These are phyloP conservation scores for Eumacrocentrus americanus DNA, from an alignment of 2,888 invertebrate species.

Conservation along the genomic window DNA sequence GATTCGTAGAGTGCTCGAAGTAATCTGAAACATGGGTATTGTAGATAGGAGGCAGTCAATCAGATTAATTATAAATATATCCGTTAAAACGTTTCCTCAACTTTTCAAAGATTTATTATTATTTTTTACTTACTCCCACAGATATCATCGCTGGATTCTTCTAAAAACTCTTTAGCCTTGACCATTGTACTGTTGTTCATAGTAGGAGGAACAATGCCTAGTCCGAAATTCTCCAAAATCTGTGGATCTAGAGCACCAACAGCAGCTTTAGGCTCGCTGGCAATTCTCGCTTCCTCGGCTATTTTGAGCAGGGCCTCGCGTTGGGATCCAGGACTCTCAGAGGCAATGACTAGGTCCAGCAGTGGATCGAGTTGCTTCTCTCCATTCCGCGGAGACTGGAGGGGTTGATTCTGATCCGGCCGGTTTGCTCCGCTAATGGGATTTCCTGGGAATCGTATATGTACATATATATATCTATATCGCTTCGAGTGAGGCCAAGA, in stretches of 20 bases:
- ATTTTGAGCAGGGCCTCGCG: conserved; percentile 51
- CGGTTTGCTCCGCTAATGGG: conserved; percentile 51
- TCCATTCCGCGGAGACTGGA: conserved; percentile 25
- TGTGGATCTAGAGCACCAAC: conserved; percentile 44
- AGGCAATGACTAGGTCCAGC: conserved; percentile 54
- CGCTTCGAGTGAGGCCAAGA: conserved; percentile 1
- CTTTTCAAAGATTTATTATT: no score
- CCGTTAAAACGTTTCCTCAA: no score
- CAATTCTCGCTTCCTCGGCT: conserved; percentile 49
- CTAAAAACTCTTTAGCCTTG: conserved; percentile 47
- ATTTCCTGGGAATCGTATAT: conserved; percentile 38
- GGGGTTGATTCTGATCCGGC: conserved; percentile 49
- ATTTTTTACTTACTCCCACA: conserved; percentile 49
- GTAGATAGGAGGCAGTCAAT: no score
- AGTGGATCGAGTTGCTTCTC: conserved; percentile 48
- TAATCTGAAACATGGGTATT: no score
- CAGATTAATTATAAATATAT: no score
- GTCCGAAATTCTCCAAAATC: conserved; percentile 46
- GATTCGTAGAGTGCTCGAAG: no score
- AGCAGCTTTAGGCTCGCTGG: conserved; percentile 40
- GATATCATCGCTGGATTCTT: conserved; percentile 56
- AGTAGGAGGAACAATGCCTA: conserved; percentile 23
- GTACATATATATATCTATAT: conserved; percentile 6
- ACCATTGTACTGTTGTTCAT: conserved; percentile 9
- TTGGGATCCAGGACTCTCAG: conserved; percentile 52